Evolutionary conservation across 2,113 vertebrate species (phyloP), one percentile per base, ranked within the genome.

Genomic region (Gobio gobio): DNA sequence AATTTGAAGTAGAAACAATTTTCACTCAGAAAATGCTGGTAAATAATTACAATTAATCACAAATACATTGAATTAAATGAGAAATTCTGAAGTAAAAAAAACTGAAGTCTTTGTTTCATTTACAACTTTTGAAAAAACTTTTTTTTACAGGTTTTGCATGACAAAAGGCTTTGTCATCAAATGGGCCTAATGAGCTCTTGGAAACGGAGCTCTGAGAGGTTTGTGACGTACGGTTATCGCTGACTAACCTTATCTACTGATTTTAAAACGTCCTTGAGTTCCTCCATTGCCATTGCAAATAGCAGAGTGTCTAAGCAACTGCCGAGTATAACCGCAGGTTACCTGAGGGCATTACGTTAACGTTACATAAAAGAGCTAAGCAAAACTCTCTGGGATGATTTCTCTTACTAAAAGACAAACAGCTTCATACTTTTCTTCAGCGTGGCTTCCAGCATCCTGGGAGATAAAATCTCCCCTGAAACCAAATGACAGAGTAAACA

Each of bases 401-500:
- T 75, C 47, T 64, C 74, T 56, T 78, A 3, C 4, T 59, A 22
- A 36, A 49, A 74, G 26, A 58, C 22, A 61, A 74, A 47, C 51
- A 73, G 43, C 56, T 45, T 66, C 6, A 58, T 81, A 63, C 33
- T 58, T n/a, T 59, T 43, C 76, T 88, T 89, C 89, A 91, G 64
- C 73, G 83, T 85, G 76, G 76, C 33, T 40, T 87, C 83, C 83
- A 77, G 22, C 36, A 59, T 58, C 86, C 86, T 79, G 80, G 76
- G 90, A 93, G 90, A 93, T 90, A 83, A 87, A 90, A 93, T 92
- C 89, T 87, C 90, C 90, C 89, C 91, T 87, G 89, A 92, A 92
- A 90, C 87, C 86, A 90, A 93, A 93, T 91, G 89, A 92, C 89
- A 86, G 84, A 90, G 90, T 91, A 92, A 92, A 92, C 89, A 93